Evolutionary conservation across 2,113 vertebrate genomes (phyloP), one percentile per base, ranked within the genome.

Genomic region (Dasyornis broadbenti): DNA sequence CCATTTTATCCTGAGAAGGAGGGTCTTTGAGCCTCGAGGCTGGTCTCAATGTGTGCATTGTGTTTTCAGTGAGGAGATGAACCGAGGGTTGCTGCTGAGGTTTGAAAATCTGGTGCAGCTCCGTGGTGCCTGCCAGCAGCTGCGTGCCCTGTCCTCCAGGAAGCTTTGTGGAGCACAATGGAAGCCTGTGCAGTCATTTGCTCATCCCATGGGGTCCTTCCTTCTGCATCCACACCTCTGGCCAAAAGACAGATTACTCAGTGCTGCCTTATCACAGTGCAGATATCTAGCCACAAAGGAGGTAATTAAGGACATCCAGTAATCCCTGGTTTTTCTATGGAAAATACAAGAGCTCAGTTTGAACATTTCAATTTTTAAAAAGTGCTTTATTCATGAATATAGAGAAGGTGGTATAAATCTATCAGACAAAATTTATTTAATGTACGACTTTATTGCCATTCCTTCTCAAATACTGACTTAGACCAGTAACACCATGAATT

Each of bases 261-360:
- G 28, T 24, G 24, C 12, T 47, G 59, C 82, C n/a, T 76, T 49
- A 9, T 15, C 23, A 3, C 97, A 86, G 13, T 44, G 13, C 90
- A 97, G 97, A 4, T 76, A 79, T 78, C 90, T 97, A 47, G 86
- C 96, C 44, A 97, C 97, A 73, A 97, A 97, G 82, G 89, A 97
- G 97, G 97, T 98, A 93, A 90, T 79, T 42, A 49, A 53, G 20
- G 52, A 39, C 57, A 45, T 66, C 44, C 86, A 73, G 3, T n/a
- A 24, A 24, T 37, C 30, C 72, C 35, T 53, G 28, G 1, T 2
- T 96, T 47, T 50, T 42, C 4, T 79, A 56, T 63, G 73, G 47
- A 22, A 84, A 90, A 37, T 10, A 9, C 27, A 54, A 39, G 63
- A 82, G 42, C 73, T 91, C 31, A 15, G 7, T 61, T 45, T 50